Percentiles rank a stretch among this genome's conserved stretches.
Conservation (phyloP, 2,797 vertebrate genomes). For the Moxostoma hubbsi region DNA sequence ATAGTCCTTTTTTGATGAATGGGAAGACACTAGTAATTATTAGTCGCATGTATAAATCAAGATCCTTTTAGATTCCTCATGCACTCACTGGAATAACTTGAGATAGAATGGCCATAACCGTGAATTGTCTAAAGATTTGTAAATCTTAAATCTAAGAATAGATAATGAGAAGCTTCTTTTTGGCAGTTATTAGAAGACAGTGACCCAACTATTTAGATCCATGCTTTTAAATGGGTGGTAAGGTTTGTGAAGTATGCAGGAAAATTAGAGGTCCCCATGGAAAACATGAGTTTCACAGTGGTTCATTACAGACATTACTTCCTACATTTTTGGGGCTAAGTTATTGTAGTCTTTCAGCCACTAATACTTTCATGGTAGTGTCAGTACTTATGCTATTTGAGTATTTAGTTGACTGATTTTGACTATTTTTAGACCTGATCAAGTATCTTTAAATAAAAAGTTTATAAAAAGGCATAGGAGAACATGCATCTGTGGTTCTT, state of each 20-base stretch:
- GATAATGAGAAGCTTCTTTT: conserved; percentile 54
- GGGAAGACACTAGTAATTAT: conserved; percentile 66
- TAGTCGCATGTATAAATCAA: conserved; percentile 69
- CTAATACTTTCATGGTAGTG: background rate
- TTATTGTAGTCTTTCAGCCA: background rate
- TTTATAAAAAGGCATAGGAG: no score
- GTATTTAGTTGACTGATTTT: background rate
- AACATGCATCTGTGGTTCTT: no score
- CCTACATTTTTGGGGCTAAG: background rate
- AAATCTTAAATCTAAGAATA: conserved; percentile 20
- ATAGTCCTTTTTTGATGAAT: conserved; percentile 47
- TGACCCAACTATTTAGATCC: conserved; percentile 45
- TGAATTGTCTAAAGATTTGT: conserved; percentile 46
- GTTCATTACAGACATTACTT: conserved; percentile 1
- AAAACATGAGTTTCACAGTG: conserved; percentile 31
- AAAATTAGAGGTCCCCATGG: conserved; percentile 43
- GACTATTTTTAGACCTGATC: no score
- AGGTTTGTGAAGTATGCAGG: conserved; percentile 39
- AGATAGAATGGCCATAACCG: conserved; percentile 28
- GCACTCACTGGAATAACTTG: background rate
- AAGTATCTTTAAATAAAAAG: no score
- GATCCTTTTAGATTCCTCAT: conserved; percentile 6
- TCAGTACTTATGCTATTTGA: background rate
- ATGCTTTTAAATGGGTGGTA: conserved; percentile 47
- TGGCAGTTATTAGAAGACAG: conserved; percentile 50